phyloP scores from a whole-genome alignment of 2,113 vertebrate species.

The Oreochromis spilurus region DNA sequence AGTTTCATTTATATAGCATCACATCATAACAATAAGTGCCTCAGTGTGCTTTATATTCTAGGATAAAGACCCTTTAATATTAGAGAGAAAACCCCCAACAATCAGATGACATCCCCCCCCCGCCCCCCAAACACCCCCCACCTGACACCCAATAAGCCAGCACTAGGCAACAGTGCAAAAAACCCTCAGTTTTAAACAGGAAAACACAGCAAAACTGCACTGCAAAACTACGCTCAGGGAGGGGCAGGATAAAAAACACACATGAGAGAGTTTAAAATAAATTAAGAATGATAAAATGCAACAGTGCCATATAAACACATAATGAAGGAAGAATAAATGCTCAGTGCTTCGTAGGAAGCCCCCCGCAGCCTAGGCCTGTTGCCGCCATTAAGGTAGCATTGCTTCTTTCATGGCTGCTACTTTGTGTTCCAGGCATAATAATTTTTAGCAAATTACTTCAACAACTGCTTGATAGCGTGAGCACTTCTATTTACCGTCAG shows the following conservation, averaged over 20 bases:
- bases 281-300: too few relatives aligned
- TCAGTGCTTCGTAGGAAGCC: too few relatives aligned
- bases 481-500: neutral
- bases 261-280: too few relatives aligned
- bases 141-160: too few relatives aligned
- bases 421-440: neutral
- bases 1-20: neutral
- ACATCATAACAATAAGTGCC: neutral
- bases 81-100: neutral
- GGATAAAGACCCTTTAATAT: neutral
- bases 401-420: neutral
- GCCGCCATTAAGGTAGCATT: neutral
- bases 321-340: too few relatives aligned
- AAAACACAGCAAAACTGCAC: neutral
- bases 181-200: too few relatives aligned
- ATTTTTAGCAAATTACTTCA: neutral
- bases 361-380: neutral
- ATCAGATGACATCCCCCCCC: accelerated
- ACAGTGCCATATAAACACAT: too few relatives aligned
- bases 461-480: neutral
- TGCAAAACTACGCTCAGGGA: too few relatives aligned
- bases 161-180: too few relatives aligned
- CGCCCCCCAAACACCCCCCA: too few relatives aligned
- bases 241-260: too few relatives aligned
- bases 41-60: neutral